These are phyloP conservation scores for Menidia beryllina DNA, from an alignment of 2,113 vertebrate species.

Conservation along the genomic window DNA sequence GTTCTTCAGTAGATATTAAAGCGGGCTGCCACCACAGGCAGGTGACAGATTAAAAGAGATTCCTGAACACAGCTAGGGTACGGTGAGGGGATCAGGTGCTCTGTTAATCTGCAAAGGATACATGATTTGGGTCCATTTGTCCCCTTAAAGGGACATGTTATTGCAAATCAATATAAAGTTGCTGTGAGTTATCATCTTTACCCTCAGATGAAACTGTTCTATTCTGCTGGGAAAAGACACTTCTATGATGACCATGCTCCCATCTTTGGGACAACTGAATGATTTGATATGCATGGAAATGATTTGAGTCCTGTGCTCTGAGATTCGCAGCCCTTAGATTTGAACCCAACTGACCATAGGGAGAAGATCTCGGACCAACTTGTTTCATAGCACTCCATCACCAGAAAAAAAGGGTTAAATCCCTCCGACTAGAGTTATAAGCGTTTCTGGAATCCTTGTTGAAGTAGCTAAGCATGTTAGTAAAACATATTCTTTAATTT, in stretches of 20 bases:
- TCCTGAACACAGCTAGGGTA: not conserved
- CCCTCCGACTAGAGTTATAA: not conserved
- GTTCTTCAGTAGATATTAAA: not conserved
- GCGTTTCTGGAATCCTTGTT: not conserved
- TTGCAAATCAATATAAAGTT: constrained; percentile 15
- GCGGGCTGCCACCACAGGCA: not conserved
- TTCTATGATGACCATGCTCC: not conserved
- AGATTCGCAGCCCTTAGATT: not conserved
- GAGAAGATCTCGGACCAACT: not conserved
- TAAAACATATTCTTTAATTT: not conserved
- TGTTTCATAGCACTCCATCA: not conserved
- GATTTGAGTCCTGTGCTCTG: not conserved
- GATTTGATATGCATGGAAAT: constrained; percentile 3
- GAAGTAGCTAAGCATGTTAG: not conserved
- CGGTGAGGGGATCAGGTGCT: not conserved
- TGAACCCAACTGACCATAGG: too few relatives aligned
- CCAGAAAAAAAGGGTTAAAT: not conserved
- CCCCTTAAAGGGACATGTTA: not conserved
- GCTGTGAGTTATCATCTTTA: not conserved
- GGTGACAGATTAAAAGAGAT: not conserved
- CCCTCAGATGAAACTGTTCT: not conserved
- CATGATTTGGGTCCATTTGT: not conserved
- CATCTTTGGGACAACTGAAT: not conserved
- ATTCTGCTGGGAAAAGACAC: not conserved
- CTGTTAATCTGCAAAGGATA: not conserved